These are phyloP conservation scores for Cairina moschata DNA, from an alignment of 2,113 vertebrate species.

Conservation along the genomic window DNA sequence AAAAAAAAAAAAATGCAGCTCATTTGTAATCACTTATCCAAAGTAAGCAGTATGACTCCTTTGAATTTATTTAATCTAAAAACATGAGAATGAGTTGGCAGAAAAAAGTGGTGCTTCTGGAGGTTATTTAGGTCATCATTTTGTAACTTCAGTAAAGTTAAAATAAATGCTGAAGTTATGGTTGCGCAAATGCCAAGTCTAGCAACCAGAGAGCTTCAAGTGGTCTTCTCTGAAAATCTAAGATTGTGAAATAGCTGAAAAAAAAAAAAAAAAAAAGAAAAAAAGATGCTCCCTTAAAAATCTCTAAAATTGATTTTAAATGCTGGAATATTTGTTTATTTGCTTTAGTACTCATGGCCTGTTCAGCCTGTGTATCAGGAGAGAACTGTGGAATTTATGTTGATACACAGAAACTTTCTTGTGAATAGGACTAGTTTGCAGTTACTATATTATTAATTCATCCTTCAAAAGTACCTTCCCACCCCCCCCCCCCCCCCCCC, in stretches of 20 bases:
- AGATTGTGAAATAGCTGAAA: neutral
- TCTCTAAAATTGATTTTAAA: neutral
- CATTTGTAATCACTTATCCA: neutral
- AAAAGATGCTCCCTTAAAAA: neutral
- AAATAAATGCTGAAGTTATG: neutral
- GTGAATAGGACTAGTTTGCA: neutral
- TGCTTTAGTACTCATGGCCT: neutral
- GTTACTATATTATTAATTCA: neutral
- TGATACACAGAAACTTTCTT: neutral
- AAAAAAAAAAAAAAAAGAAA: neutral
- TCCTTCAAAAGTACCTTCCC: neutral
- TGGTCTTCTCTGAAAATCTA: neutral
- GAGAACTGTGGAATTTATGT: neutral
- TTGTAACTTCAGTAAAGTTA: slow-evolving; percentile 3
- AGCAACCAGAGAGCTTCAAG: neutral
- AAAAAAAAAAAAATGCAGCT: neutral
- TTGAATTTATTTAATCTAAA: neutral
- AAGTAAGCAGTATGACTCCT: neutral
- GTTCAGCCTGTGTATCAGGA: neutral
- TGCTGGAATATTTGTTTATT: neutral
- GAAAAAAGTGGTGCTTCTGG: neutral
- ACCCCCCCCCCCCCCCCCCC: too few species aligned
- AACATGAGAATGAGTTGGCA: neutral
- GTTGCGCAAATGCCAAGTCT: neutral
- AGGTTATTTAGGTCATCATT: neutral